Conservation (phyloP, 2,888 invertebrate genomes). For the Oscheius sp. region DNA sequence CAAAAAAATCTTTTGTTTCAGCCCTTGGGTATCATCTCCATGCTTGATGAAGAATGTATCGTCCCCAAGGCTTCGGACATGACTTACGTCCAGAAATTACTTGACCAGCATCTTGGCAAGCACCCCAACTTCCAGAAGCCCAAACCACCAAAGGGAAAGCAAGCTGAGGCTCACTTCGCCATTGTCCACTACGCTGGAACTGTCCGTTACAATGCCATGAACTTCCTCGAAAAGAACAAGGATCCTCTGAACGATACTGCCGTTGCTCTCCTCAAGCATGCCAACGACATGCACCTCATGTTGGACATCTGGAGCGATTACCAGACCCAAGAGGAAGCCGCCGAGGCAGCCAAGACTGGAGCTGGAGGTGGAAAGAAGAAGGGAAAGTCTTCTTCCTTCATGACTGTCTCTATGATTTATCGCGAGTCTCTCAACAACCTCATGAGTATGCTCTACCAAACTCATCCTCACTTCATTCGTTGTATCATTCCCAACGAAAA, state of each 20-base stretch:
- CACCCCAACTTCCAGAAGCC: conserved; percentile 96
- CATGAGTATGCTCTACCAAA: conserved; percentile 75
- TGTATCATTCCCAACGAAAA: conserved; percentile 94
- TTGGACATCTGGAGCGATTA: conserved; percentile 75
- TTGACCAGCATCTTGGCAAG: conserved; percentile 94
- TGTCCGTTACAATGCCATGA: conserved; percentile 96
- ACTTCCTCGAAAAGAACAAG: conserved; percentile 78
- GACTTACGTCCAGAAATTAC: conserved; percentile 98
- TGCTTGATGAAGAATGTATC: conserved; percentile 99
- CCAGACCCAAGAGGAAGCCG: conserved; percentile 69
- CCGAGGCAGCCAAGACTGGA: conserved; percentile 66
- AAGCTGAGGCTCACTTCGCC: conserved; percentile 95
- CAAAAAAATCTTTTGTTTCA: conserved; percentile 71
- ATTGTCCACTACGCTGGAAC: conserved; percentile 99
- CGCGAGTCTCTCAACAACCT: conserved; percentile 90
- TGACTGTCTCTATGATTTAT: conserved; percentile 98
- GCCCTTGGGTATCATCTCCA: conserved; percentile 99
- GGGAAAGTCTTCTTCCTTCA: conserved; percentile 78
- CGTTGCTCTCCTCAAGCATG: conserved; percentile 87
- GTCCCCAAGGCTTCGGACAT: conserved; percentile 99
- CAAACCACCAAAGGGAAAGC: conserved; percentile 76
- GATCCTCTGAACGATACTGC: conserved; percentile 97
- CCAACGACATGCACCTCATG: conserved; percentile 80
- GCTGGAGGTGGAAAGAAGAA: conserved; percentile 70
- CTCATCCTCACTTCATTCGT: conserved; percentile 75